phyloP scores from a whole-genome alignment of 1,140 invertebrate genomes.

The Pseudomyrmex dendroicus region DNA sequence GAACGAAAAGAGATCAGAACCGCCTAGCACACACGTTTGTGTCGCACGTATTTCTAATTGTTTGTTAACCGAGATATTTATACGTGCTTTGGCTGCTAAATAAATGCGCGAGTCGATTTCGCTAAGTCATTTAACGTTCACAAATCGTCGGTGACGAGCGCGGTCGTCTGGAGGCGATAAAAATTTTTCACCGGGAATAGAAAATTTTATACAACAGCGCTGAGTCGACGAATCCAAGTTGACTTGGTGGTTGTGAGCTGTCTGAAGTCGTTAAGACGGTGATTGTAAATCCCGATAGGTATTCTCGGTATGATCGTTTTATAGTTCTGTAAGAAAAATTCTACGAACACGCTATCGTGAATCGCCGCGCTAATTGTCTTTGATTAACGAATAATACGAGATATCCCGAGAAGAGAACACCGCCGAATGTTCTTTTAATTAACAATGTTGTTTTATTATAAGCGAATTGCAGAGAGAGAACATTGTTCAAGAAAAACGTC shows the following conservation, averaged over 20 bases:
- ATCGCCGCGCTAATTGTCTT: background rate
- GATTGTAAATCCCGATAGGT: background rate
- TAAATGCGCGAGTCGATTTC: background rate
- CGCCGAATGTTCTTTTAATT: background rate
- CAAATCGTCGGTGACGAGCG: background rate
- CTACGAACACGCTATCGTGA: background rate
- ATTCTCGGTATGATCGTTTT: background rate
- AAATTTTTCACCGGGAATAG: background rate
- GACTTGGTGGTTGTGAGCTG: no score
- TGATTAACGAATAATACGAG: background rate
- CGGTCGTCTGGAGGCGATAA: background rate
- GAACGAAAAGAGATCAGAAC: background rate
- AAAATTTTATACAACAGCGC: background rate
- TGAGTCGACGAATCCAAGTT: no score
- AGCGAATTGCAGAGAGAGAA: no score
- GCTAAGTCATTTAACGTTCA: background rate
- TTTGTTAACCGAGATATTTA: background rate
- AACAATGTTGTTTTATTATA: no score
- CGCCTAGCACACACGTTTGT: background rate
- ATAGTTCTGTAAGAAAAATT: background rate
- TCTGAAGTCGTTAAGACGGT: background rate
- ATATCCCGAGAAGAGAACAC: background rate
- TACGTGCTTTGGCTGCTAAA: background rate
- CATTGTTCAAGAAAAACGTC: no score
- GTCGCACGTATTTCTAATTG: background rate